Evolutionary conservation across 2,797 vertebrate genomes (phyloP).

Genomic region (Notolabrus celidotus): DNA sequence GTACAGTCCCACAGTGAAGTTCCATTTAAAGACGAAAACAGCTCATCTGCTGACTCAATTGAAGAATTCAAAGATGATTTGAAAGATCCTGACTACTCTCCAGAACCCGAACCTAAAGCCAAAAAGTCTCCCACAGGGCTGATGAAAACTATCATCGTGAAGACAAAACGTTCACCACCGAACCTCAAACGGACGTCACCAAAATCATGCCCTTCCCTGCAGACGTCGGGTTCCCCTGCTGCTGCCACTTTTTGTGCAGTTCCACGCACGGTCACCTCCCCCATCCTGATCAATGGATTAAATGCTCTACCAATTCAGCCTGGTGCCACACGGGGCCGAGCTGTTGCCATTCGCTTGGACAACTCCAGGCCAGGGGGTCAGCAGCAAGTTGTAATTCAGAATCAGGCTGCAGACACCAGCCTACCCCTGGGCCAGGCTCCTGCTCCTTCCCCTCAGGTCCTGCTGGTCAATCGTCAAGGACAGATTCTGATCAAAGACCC

Average conservation of each 20-base stretch:
- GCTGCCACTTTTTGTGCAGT: conserved; percentile 39
- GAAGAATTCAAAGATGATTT: conserved; percentile 73
- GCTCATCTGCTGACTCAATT: conserved; percentile 58
- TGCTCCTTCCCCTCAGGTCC: conserved; percentile 82
- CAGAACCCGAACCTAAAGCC: conserved; percentile 44
- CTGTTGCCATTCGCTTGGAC: conserved; percentile 79
- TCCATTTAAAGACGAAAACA: conserved; percentile 53
- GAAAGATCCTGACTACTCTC: conserved; percentile 66
- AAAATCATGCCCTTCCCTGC: conserved; percentile 55
- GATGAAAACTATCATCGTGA: conserved; percentile 58
- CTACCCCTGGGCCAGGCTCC: background rate
- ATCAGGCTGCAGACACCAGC: conserved; percentile 24
- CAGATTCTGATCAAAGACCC: conserved; percentile 91
- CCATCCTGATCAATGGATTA: conserved; percentile 86
- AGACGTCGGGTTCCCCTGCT: conserved; percentile 38
- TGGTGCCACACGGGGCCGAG: conserved; percentile 49
- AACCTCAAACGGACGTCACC: conserved; percentile 41
- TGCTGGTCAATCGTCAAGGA: conserved; percentile 90
- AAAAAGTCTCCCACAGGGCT: conserved; percentile 33
- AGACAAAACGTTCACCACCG: conserved; percentile 25
- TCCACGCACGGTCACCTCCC: conserved; percentile 65
- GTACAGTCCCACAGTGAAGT: conserved; percentile 1
- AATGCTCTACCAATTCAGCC: conserved; percentile 74
- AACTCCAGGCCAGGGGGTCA: conserved; percentile 42
- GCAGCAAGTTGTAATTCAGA: conserved; percentile 38